phyloP scores from a whole-genome alignment of 2,797 vertebrate species.

The Decapterus maruadsi region DNA sequence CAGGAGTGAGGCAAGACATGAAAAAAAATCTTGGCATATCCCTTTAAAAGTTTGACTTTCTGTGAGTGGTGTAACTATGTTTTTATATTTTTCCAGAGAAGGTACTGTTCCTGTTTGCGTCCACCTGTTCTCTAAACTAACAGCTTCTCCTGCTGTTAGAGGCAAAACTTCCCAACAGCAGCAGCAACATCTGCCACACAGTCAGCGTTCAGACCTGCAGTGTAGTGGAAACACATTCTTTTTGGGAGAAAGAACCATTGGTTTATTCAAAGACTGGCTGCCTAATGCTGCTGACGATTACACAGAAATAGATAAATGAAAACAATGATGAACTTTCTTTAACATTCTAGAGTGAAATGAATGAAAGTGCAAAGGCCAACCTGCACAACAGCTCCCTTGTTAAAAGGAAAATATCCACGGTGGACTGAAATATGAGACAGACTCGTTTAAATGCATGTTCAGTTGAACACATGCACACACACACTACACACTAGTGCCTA shows the following conservation, averaged over 20 bases:
- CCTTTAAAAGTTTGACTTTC: conserved; percentile 1
- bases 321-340: neutral
- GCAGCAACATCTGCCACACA: neutral
- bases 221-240: neutral
- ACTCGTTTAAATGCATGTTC: conserved; percentile 13
- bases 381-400: neutral
- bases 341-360: neutral
- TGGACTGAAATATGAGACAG: conserved; percentile 8
- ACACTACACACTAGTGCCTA: conserved; percentile 24
- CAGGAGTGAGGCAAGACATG: no score
- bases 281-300: neutral
- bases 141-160: no score
- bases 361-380: conserved; percentile 1
- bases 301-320: neutral
- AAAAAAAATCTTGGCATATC: no score
- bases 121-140: neutral
- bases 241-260: neutral
- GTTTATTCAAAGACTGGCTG: no score
- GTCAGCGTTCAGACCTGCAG: neutral
- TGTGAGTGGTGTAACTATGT: conserved; percentile 23
- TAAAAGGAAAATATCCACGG: neutral
- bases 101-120: neutral
- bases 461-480: neutral
- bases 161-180: neutral
- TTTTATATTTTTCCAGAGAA: conserved; percentile 2